A percentile compares a stretch with the other conserved stretches of the same genome.
phyloP scores from a whole-genome alignment of 2,113 vertebrate genomes.

The Ailurus styani region DNA sequence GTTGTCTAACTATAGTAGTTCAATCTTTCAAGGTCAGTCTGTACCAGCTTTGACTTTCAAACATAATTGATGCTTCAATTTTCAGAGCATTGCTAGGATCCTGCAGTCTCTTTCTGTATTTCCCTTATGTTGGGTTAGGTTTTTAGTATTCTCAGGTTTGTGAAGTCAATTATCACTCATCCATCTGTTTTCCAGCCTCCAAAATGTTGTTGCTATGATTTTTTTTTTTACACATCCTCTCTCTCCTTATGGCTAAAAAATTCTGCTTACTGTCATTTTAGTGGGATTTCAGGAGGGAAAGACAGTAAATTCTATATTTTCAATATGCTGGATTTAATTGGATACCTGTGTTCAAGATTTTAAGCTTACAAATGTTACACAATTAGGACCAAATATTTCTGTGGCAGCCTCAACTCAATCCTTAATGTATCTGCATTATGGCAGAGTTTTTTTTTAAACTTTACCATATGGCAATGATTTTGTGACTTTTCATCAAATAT shows the following conservation, averaged over 20 bases:
- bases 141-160: background rate
- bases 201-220: background rate
- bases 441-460: conserved; percentile 57
- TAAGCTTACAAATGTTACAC: conserved; percentile 73
- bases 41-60: background rate
- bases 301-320: background rate
- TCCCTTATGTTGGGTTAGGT: background rate
- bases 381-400: conserved; percentile 76
- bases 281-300: background rate
- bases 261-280: background rate
- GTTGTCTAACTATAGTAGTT: background rate
- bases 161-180: background rate
- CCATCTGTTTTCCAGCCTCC: background rate
- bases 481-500: conserved; percentile 66
- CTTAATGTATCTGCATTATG: conserved; percentile 68
- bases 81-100: background rate
- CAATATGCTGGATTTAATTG: background rate
- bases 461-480: conserved; percentile 61
- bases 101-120: background rate
- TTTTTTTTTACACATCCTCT: conserved; percentile 4
- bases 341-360: conserved; percentile 68
- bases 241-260: background rate
- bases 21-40: background rate
- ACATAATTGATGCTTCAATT: background rate
- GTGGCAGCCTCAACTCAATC: conserved; percentile 71